Percentiles rank a stretch among this genome's conserved stretches.
Conservation (phyloP, 2,113 vertebrate species). For the Callorhinus ursinus region DNA sequence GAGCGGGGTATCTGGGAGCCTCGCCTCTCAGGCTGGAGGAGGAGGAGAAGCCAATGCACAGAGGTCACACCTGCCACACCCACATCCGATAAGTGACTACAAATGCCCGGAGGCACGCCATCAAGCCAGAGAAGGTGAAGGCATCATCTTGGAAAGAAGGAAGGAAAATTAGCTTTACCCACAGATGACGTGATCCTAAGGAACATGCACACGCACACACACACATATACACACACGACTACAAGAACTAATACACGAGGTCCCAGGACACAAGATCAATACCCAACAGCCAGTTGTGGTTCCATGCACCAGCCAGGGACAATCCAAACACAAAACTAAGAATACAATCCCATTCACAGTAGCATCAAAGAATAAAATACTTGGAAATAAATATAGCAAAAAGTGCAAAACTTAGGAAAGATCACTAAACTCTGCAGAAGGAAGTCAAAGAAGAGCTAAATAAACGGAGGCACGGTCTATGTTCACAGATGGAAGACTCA, state of each 20-base stretch:
- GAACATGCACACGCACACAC: background rate
- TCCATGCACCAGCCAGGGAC: background rate
- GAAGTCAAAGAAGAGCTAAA: background rate
- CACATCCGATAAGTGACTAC: accelerated
- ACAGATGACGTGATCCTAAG: background rate
- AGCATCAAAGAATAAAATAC: background rate
- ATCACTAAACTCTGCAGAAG: background rate
- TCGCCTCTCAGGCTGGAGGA: background rate
- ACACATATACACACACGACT: background rate
- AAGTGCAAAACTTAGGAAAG: background rate
- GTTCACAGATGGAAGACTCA: background rate
- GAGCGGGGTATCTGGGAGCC: background rate
- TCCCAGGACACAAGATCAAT: background rate
- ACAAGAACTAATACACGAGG: background rate
- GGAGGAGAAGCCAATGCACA: background rate
- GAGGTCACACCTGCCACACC: background rate
- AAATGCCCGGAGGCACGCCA: background rate
- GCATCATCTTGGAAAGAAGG: background rate
- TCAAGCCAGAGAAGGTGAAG: background rate
- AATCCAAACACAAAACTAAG: background rate
- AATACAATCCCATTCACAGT: background rate
- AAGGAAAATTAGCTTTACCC: background rate
- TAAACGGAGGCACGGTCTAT: background rate
- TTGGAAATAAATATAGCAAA: background rate
- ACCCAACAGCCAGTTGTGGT: background rate